These are phyloP conservation scores for Drosophila littoralis DNA, from an alignment of 1,140 invertebrate genomes.

Conservation along the genomic window DNA sequence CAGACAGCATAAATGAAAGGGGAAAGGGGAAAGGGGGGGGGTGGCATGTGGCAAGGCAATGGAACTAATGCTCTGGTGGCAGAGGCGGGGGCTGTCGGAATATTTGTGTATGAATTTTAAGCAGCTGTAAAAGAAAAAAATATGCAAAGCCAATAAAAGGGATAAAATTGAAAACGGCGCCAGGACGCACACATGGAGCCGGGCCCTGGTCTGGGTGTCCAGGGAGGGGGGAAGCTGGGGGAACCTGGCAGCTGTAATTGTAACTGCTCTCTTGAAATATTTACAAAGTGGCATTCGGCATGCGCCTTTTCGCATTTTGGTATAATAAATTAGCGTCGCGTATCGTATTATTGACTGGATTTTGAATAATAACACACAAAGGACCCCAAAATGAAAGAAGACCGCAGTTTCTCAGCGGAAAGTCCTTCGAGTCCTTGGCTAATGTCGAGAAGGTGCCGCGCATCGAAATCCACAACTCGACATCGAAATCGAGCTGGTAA, in stretches of 20 bases:
- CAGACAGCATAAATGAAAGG: constrained; percentile 45
- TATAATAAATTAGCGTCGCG: constrained; percentile 79
- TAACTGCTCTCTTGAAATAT: constrained; percentile 61
- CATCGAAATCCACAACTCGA: constrained; percentile 45
- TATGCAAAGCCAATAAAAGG: constrained; percentile 78
- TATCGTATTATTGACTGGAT: constrained; percentile 82
- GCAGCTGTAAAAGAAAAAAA: constrained; percentile 61
- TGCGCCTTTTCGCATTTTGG: constrained; percentile 37
- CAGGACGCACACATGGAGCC: constrained; percentile 19
- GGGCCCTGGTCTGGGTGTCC: neutral
- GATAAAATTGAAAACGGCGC: constrained; percentile 74
- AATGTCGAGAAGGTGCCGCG: constrained; percentile 10
- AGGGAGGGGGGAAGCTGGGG: neutral
- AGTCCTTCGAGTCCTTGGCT: neutral
- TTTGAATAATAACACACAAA: constrained; percentile 83
- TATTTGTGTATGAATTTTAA: constrained; percentile 81
- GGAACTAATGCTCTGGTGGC: constrained; percentile 15
- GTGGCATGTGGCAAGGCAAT: neutral
- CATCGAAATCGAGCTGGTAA: constrained; percentile 55
- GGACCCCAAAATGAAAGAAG: constrained; percentile 36
- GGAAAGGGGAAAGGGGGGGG: too few relatives aligned
- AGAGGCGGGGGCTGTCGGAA: constrained; percentile 32
- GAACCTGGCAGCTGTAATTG: constrained; percentile 56
- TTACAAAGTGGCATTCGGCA: constrained; percentile 45
- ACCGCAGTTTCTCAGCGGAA: neutral